Percentiles rank a stretch among this genome's conserved stretches.
Evolutionary conservation across 2,888 invertebrate species (phyloP).

Genomic region (Stenotaenia linearis): DNA sequence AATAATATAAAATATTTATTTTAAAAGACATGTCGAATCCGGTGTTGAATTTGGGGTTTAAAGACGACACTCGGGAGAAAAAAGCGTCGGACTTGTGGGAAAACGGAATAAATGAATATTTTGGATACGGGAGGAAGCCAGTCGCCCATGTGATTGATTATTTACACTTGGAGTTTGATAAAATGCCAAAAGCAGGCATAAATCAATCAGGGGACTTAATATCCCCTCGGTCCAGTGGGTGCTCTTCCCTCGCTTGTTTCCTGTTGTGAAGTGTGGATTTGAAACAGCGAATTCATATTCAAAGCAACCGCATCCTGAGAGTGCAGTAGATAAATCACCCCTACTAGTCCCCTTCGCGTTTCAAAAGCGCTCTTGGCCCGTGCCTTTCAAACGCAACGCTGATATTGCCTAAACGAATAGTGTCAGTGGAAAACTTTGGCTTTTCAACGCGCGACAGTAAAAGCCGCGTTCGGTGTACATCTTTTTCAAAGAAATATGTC

Average conservation of each 20-base stretch:
- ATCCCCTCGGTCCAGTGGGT: background rate
- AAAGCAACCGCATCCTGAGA: conserved; percentile 6
- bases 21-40: no score
- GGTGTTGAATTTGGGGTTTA: no score
- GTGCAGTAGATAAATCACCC: background rate
- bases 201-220: conserved; percentile 9
- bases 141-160: conserved; percentile 4
- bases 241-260: conserved; percentile 1
- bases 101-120: background rate
- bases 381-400: background rate
- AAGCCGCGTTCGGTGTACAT: background rate
- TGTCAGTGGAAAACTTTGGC: background rate
- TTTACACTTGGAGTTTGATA: conserved; percentile 4
- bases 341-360: background rate
- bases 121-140: background rate
- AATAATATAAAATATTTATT: no score
- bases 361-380: background rate
- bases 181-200: conserved; percentile 4
- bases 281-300: conserved; percentile 1
- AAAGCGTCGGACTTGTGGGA: background rate
- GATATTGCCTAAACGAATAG: conserved; percentile 9
- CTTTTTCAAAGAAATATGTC: background rate
- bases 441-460: background rate
- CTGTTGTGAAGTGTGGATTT: conserved; percentile 5
- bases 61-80: background rate